Evolutionary conservation across 2,113 vertebrate genomes (phyloP), one percentile per base, ranked within the genome.

Genomic region (Megalops atlanticus): DNA sequence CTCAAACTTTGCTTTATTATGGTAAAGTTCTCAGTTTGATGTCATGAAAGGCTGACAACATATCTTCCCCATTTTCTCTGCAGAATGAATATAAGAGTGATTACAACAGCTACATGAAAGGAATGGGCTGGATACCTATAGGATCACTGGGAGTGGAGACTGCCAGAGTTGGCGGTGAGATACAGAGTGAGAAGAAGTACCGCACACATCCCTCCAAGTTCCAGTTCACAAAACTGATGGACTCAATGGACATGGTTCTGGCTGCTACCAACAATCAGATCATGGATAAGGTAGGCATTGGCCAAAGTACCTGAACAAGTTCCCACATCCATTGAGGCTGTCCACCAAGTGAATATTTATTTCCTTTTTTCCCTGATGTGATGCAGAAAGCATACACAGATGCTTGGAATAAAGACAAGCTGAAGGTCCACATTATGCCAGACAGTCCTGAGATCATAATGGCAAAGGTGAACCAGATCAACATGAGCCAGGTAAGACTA

Each of bases 401-500:
- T 87, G 95, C 94, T 1, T 99, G 98, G 98, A 94, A 99, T 12
- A 95, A 96, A 49, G 97, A 97, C 82, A 99, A 99, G 83, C 92
- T 92, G 54, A 95, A 93, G 64, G 43, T 97, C 79, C 97, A 99
- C 73, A 86, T 99, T 76, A 98, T 95, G 91, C 94, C 97, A 69
- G 98, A 99, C 87, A 92, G 93, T 87, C 97, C 97, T 15, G 95
- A 98, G 82, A 92, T 98, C 82, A 49, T 92, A 78, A 80, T 98
- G 89, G 97, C 98, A 72, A 99, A 97, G 89, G 94, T 86, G 47
- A 99, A 99, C 89, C 94, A 97, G 12, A 79, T 96, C 70, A 99
- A 91, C 83, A 88, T 98, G 88, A 99, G 98, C 83, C 92, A 99
- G 85, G 98, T 99, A 91, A 86, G 80, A 77, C 16, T 27, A 1